phyloP scores from a whole-genome alignment of 37 sponge, comb jelly and placozoan genomes.

The Cladorhizidae sp. region DNA sequence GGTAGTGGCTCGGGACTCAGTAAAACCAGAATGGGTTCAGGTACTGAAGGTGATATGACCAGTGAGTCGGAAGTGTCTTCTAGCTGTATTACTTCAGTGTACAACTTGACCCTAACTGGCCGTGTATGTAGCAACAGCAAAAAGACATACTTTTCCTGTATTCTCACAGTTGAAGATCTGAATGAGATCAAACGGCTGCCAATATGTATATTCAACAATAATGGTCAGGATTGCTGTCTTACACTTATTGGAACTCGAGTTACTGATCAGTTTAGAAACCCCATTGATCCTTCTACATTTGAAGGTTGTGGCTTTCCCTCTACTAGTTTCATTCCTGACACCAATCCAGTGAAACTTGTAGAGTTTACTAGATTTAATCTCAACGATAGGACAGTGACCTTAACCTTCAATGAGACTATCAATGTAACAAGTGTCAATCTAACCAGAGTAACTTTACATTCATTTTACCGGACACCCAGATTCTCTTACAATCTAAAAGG shows the following conservation, averaged over 20 bases:
- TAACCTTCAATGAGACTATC: constrained; percentile 89
- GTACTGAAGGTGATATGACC: neutral
- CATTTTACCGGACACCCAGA: constrained; percentile 72
- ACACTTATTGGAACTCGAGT: constrained; percentile 55
- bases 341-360: constrained; percentile 60
- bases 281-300: constrained; percentile 65
- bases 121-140: constrained; percentile 51
- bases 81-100: constrained; percentile 4
- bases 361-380: constrained; percentile 78
- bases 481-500: constrained; percentile 62
- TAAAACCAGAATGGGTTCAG: neutral
- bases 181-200: constrained; percentile 84
- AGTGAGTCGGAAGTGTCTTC: neutral
- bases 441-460: constrained; percentile 78
- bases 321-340: constrained; percentile 61
- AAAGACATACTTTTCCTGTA: constrained; percentile 66
- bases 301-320: constrained; percentile 84
- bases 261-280: constrained; percentile 68
- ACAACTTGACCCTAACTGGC: constrained; percentile 64
- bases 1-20: constrained; percentile 2
- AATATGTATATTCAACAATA: constrained; percentile 62
- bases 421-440: constrained; percentile 63
- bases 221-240: constrained; percentile 78
- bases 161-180: constrained; percentile 62
- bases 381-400: constrained; percentile 44